phyloP scores from a whole-genome alignment of 2,797 vertebrate species.

The Lepilemur septentrionalis region DNA sequence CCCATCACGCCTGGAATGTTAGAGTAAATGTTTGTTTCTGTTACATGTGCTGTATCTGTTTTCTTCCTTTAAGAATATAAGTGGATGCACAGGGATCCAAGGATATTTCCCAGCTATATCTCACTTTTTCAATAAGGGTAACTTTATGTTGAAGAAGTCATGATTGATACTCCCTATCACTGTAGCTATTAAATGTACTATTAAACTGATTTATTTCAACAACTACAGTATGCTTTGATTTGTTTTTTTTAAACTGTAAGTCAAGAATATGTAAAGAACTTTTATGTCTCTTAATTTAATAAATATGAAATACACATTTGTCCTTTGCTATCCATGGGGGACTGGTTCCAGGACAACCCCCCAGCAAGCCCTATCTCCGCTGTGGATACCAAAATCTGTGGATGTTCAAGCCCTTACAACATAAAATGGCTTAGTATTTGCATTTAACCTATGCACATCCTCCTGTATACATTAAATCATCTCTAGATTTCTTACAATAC shows the following conservation, averaged over 20 bases:
- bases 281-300: constrained; percentile 49
- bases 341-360: background rate
- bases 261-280: constrained; percentile 44
- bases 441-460: background rate
- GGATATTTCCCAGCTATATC: background rate
- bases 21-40: constrained; percentile 3
- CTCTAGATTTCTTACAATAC: background rate
- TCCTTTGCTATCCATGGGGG: background rate
- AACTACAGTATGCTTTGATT: constrained; percentile 6
- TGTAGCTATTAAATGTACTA: background rate
- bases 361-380: background rate
- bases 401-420: background rate
- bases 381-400: background rate
- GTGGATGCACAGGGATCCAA: background rate
- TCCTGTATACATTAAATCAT: background rate
- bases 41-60: background rate
- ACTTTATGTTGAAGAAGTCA: constrained; percentile 34
- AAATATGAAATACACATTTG: background rate
- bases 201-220: constrained; percentile 29
- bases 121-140: constrained; percentile 31
- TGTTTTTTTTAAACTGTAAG: background rate
- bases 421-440: background rate
- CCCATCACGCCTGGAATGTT: background rate
- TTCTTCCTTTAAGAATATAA: constrained; percentile 20
- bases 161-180: background rate